phyloP scores from a whole-genome alignment of 2,113 vertebrate genomes.

The Lamprotornis superbus region DNA sequence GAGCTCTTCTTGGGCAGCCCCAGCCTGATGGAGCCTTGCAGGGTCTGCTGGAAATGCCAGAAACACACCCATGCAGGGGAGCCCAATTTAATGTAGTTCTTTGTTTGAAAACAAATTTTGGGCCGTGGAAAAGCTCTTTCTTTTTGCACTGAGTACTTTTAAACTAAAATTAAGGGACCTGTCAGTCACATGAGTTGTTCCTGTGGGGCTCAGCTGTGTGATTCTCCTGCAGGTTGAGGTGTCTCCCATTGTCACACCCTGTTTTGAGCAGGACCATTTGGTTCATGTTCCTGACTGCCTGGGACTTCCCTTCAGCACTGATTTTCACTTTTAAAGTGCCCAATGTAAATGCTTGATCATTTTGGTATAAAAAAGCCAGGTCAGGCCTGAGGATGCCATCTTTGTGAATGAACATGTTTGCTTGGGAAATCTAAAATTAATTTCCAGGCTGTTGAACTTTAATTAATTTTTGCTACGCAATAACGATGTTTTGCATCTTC shows the following conservation, averaged over 20 bases:
- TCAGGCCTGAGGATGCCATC: not conserved
- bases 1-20: not conserved
- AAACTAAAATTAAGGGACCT: not conserved
- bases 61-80: fast-evolving
- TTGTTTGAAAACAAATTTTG: not conserved
- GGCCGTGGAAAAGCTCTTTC: not conserved
- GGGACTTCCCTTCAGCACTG: not conserved
- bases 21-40: fast-evolving
- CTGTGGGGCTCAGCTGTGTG: not conserved
- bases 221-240: not conserved
- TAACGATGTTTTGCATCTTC: not conserved
- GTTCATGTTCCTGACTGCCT: not conserved
- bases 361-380: not conserved
- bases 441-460: slow-evolving; percentile 5
- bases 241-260: not conserved
- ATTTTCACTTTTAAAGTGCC: not conserved
- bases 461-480: slow-evolving; percentile 7
- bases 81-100: not conserved
- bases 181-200: fast-evolving
- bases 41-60: not conserved
- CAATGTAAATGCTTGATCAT: not conserved
- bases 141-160: not conserved
- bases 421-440: not conserved
- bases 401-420: not conserved
- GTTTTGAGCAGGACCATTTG: not conserved